Percentiles rank a stretch among this genome's conserved stretches.
Conservation (phyloP, 2,113 vertebrate genomes). For the Lepisosteus osseus region DNA sequence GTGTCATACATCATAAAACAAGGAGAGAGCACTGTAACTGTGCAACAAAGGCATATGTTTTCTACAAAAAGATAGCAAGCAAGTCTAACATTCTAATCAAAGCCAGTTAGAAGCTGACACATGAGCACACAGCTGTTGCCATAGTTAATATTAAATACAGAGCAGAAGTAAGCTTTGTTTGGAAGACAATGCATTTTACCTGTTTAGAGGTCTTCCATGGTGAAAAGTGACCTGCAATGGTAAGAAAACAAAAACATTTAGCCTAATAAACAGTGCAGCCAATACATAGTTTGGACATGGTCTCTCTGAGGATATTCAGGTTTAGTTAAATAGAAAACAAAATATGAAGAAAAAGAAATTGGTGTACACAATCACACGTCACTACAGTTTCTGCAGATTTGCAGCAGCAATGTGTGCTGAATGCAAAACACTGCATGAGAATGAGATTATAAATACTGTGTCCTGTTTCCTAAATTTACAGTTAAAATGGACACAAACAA, state of each 20-base stretch:
- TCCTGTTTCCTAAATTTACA: neutral
- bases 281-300: slow-evolving; percentile 10
- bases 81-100: slow-evolving; percentile 12
- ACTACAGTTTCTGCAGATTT: neutral
- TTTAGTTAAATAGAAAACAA: neutral
- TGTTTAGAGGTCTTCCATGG: slow-evolving; percentile 97
- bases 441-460: neutral
- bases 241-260: slow-evolving; percentile 68
- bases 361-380: neutral
- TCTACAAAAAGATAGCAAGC: slow-evolving; percentile 3
- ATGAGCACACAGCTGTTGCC: neutral
- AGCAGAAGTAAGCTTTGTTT: slow-evolving; percentile 33
- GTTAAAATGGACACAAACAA: too few species aligned
- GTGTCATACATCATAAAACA: neutral
- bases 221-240: slow-evolving; percentile 95
- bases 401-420: neutral
- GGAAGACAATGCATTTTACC: slow-evolving; percentile 75
- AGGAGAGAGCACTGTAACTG: neutral
- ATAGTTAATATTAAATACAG: slow-evolving; percentile 1
- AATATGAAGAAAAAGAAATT: neutral
- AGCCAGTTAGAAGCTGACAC: slow-evolving; percentile 7
- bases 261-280: slow-evolving; percentile 25
- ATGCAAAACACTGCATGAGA: neutral
- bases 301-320: neutral
- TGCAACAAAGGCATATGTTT: neutral